Evolutionary conservation across 2,797 vertebrate genomes (phyloP), one percentile per base, ranked within the genome.

Genomic region (Protosalanx chinensis): DNA sequence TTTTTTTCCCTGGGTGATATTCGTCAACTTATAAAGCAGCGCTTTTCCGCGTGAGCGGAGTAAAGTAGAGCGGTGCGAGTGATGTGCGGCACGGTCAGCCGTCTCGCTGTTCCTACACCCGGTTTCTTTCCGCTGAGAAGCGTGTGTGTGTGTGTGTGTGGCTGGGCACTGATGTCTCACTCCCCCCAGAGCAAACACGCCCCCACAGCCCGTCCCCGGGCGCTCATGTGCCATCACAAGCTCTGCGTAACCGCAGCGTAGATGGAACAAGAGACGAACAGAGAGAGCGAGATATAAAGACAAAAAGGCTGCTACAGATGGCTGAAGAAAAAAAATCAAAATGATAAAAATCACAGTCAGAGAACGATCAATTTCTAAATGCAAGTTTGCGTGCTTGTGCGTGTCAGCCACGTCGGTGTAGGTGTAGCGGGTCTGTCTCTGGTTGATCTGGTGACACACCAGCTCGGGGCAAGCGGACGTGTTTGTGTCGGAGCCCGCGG

Each of bases 121-220:
- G 82, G 80, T 84, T 86, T 88, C 86, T 78, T 82, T 85, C 82
- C 72, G 32, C 76, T 72, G 8, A 60, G 84, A 18, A 58, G 30
- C 20, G 53, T 8, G 10, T 7, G 32, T 41, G 29, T 29, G 33
- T 51, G 29, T 30, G 78, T 35, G 33, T 41, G 37, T 41, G 37
- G 37, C 37, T 7, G 37, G 37, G 37, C 37, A 41, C 51, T 53
- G 51, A 53, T 53, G 51, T 53, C 15, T 53, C 51, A 53, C 51
- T 53, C 51, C 51, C 13, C 51, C 51, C 51, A 53, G 15, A n/a
- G 16, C 4, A n/a, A 18, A 16, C 51, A 53, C 51, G 6, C 51
- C 51, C 13, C 15, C 51, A 53, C 51, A 53, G 15, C 51, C 18
- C 51, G 18, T 41, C 37, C 37, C 7, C 37, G 2, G 37, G 37